Evolutionary conservation across 2,113 vertebrate species (phyloP), one percentile per base, ranked within the genome.

Genomic region (Mustelus asterias): DNA sequence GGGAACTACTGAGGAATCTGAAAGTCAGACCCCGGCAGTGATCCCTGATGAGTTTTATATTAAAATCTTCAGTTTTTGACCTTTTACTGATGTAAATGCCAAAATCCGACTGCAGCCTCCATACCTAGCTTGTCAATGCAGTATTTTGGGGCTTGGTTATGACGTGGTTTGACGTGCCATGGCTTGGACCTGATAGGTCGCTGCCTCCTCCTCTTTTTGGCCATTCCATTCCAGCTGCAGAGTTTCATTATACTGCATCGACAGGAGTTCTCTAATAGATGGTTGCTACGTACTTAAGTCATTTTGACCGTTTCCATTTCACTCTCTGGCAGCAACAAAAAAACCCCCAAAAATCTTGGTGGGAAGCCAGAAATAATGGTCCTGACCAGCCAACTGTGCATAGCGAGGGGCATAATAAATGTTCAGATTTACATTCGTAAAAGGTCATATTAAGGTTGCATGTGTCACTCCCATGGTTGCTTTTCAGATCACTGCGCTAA

Each of bases 11-110:
- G 18, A 93, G 89, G 63, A 65, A 65, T 93, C 89, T 37, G 33
- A 93, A 37, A 93, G 24, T 93, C 60, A 65, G 89, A 37, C 60
- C 89, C 58, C 18, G 60, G 60, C 89, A 37, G 14, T 93, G 89
- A 65, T 93, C 89, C 29, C 89, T 93, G 33, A 65, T 37, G 33
- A 65, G 60, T 93, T 93, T 93, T 65, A 92, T 65, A 93, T 93
- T 37, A 93, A 93, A 93, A 93, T 93, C 89, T 63, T 67, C 60
- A 65, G 60, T 65, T 41, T 7, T 37, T 93, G 89, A 93, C 89
- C 58, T 93, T 41, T 37, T 37, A 65, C 89, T 93, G 89, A 93
- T 93, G 60, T 93, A 93, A 93, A 93, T 37, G 60, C 89, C 58
- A 65, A 22, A 37, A 93, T 63, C 33, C 63, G 60, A 93, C 89